Base-by-base conservation (phyloP, 2,888 invertebrate genomes). In the Silvanus unidentatus region DNA sequence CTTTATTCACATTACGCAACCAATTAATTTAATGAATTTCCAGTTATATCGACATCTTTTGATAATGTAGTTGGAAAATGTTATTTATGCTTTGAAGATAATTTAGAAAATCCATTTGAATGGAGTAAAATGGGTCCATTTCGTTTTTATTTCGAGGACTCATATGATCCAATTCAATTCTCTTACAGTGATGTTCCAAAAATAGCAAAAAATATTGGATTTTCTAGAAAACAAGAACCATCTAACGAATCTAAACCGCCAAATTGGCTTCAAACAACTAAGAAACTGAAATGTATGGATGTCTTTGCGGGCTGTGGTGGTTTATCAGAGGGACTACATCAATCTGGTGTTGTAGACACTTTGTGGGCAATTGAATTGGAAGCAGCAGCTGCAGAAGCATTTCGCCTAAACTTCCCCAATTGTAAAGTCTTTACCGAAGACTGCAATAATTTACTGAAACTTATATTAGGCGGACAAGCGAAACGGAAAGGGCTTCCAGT, bases 291-390 rank as follows among this genome's bases (percentile, higher is more conserved):
- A 51, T 80, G 83, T 30, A 71, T 92, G 58, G 91, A 91, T 63
- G 84, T 91, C 16, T 92, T 92, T 68, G 88, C 90, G 49, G 91
- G 91, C 0, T 90, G 89, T 68, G 91, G 91, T 34, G 91, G 89
- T 13, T 67, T 91, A 34, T 87, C 88, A 0, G 84, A 86, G 58
- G 86, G 86, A 0, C 66, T 87, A 29, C 82, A 82, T 57, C 79
- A 78, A 52, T 77, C 87, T 3, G 86, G 86, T 0, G 69, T 84
- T 2, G 78, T 83, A 0, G 81, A 83, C 41, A 81, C 82, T 37
- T 71, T 76, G 51, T 92, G 91, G 91, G 91, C 91, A 2, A 81
- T 92, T 35, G 92, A 92, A 66, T 83, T 83, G 55, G 78, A 86
- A 50, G 78, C 81, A 49, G 76, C 84, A 0, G 89, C 91, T 0